Evolutionary conservation across 2,888 invertebrate genomes (phyloP).

Genomic region (Amblyjoppa proteus): DNA sequence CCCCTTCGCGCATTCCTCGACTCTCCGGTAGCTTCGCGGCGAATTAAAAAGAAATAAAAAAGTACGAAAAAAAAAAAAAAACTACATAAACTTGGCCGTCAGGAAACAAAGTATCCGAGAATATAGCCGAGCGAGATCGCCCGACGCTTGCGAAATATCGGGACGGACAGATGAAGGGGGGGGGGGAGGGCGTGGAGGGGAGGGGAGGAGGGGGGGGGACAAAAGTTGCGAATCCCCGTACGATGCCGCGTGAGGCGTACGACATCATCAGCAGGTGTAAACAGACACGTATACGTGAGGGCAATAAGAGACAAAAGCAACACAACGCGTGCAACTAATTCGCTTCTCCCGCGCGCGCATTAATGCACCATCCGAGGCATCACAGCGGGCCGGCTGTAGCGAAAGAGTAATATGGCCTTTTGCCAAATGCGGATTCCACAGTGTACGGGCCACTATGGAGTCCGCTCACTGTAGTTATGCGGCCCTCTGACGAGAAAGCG

Average conservation of each 20-base stretch:
- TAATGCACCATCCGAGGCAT: constrained; percentile 57
- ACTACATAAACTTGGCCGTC: constrained; percentile 47
- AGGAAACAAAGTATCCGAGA: constrained; percentile 33
- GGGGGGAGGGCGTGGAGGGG: too few species aligned
- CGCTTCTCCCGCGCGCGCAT: constrained; percentile 53
- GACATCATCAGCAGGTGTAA: constrained; percentile 54
- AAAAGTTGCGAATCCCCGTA: constrained; percentile 38
- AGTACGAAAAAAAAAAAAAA: constrained; percentile 5
- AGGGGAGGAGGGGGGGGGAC: background rate
- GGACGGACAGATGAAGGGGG: too few species aligned
- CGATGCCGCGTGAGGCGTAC: constrained; percentile 50
- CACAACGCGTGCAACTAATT: constrained; percentile 41
- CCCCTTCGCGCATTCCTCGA: background rate
- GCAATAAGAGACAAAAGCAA: constrained; percentile 32
- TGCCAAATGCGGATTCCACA: constrained; percentile 67
- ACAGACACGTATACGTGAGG: constrained; percentile 52
- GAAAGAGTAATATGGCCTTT: constrained; percentile 63
- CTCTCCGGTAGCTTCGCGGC: background rate
- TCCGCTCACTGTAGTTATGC: constrained; percentile 28
- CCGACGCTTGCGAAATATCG: constrained; percentile 4
- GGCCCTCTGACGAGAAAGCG: constrained; percentile 56
- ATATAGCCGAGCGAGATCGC: background rate
- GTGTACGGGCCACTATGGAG: constrained; percentile 43
- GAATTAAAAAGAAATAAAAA: constrained; percentile 11
- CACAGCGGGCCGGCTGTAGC: constrained; percentile 39